Conservation (phyloP, 2,113 vertebrate genomes). For the Forbesichthys papilliferus region DNA sequence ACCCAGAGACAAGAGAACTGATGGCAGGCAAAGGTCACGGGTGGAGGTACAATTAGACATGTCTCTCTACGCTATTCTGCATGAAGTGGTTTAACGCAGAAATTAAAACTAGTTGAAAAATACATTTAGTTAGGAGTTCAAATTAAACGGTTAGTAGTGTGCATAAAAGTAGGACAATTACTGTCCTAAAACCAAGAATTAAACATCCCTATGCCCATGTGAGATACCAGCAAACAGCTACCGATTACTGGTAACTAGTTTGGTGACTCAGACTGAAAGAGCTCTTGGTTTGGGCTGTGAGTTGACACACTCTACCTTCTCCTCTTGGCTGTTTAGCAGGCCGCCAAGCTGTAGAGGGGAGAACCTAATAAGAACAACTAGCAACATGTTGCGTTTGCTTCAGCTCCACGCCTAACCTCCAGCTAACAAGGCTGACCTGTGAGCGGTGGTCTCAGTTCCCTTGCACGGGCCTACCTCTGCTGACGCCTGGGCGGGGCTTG, state of each 20-base stretch:
- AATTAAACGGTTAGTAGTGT: conserved; percentile 55
- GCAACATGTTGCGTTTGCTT: conserved; percentile 4
- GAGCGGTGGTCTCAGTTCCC: conserved; percentile 65
- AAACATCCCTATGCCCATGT: conserved; percentile 27
- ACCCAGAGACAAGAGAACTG: conserved; percentile 65
- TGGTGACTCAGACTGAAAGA: conserved; percentile 14
- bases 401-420: conserved; percentile 20
- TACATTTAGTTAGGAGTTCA: conserved; percentile 9
- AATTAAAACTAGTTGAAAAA: neutral
- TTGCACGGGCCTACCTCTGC: conserved; percentile 68
- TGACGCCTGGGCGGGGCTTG: conserved; percentile 62
- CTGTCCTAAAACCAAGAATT: conserved; percentile 42
- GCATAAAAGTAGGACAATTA: conserved; percentile 69
- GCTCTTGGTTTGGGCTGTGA: conserved; percentile 22
- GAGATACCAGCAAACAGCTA: conserved; percentile 36
- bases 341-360: conserved; percentile 64
- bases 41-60: neutral
- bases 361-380: conserved; percentile 39
- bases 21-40: conserved; percentile 40
- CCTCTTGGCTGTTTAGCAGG: conserved; percentile 63
- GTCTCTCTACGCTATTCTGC: conserved; percentile 1
- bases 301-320: conserved; percentile 71
- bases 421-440: conserved; percentile 29
- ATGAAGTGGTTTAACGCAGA: conserved; percentile 1
- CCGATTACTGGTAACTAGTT: conserved; percentile 69